Conservation (phyloP, 2,888 invertebrate genomes). For the Griposia aprilina region DNA sequence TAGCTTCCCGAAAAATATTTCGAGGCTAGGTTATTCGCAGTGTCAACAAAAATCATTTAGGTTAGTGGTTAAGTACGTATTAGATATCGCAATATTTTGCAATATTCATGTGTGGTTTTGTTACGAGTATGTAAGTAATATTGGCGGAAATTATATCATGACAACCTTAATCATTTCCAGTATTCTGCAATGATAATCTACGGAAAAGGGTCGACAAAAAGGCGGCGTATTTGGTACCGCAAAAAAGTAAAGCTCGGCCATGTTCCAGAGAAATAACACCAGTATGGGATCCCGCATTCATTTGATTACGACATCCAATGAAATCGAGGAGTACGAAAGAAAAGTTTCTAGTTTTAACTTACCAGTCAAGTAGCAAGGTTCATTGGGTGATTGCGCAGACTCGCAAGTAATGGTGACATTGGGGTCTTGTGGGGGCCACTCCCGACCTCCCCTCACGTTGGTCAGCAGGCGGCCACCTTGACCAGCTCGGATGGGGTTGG, state of each 20-base stretch:
- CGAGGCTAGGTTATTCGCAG: background rate
- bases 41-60: slow-evolving; percentile 21
- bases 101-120: slow-evolving; percentile 1
- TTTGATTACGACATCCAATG: background rate
- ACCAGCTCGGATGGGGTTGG: slow-evolving; percentile 92
- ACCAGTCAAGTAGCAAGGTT: slow-evolving; percentile 95
- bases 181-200: background rate
- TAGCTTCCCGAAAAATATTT: slow-evolving; percentile 19
- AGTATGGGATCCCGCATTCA: background rate
- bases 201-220: background rate
- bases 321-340: background rate
- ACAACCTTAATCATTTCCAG: background rate
- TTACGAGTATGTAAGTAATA: slow-evolving; percentile 2
- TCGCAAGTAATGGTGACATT: slow-evolving; percentile 94
- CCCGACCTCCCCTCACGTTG: slow-evolving; percentile 91
- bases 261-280: background rate
- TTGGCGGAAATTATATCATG: background rate
- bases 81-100: background rate
- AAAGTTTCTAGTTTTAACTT: slow-evolving; percentile 60
- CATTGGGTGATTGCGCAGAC: slow-evolving; percentile 90
- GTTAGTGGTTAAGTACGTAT: background rate
- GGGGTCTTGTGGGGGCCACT: slow-evolving; percentile 93
- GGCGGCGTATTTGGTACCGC: background rate
- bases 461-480: slow-evolving; percentile 92
- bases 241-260: background rate